Conservation (phyloP, 2,113 vertebrate genomes). For the Oostethus manadensis region DNA sequence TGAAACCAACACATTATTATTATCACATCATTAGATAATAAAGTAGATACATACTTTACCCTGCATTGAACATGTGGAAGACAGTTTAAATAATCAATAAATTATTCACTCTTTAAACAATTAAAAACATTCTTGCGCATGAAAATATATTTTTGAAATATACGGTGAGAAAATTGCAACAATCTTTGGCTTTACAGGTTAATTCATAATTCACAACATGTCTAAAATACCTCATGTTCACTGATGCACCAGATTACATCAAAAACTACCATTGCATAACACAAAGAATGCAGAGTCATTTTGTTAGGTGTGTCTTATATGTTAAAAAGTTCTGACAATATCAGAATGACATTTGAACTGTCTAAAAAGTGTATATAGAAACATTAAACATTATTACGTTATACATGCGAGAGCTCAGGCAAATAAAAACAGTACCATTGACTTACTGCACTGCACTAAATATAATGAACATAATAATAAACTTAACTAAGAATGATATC, state of each 20-base stretch:
- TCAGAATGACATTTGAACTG: too few species aligned
- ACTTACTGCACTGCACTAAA: too few species aligned
- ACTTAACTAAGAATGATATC: not conserved
- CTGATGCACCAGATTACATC: not conserved
- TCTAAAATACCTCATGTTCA: constrained; percentile 4
- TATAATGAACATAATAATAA: not conserved
- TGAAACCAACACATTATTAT: constrained; percentile 50
- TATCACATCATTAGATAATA: constrained; percentile 65
- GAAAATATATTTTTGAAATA: not conserved
- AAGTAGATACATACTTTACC: constrained; percentile 77
- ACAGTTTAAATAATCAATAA: constrained; percentile 67
- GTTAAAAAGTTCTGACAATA: constrained; percentile 1
- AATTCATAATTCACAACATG: not conserved
- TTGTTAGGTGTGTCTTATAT: constrained; percentile 17
- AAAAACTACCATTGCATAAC: constrained; percentile 13
- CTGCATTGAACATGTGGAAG: constrained; percentile 71
- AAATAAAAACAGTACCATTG: too few species aligned
- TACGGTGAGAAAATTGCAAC: not conserved
- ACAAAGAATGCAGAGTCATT: constrained; percentile 14
- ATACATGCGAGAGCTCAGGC: too few species aligned
- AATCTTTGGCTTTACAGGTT: constrained; percentile 1
- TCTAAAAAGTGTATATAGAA: too few species aligned
- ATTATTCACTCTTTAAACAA: constrained; percentile 56
- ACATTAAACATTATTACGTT: too few species aligned
- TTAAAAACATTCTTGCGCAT: constrained; percentile 32